Evolutionary conservation across 2,888 invertebrate genomes (phyloP).

Genomic region (Eupithecia inturbata): DNA sequence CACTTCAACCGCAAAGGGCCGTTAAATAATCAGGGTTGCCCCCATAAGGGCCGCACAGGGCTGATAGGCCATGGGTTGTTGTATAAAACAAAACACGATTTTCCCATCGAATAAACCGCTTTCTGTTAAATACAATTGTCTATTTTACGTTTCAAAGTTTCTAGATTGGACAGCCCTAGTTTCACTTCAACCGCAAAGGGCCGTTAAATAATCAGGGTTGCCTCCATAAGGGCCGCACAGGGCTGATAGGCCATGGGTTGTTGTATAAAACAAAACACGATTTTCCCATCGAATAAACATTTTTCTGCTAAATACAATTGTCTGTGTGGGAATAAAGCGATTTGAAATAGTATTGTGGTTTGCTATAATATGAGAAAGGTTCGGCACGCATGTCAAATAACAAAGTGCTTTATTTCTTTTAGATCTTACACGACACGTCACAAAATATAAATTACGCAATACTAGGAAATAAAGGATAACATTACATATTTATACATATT

Average conservation of each 20-base stretch:
- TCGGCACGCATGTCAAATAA: neutral
- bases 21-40: constrained; percentile 26
- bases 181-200: constrained; percentile 1
- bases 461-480: too few relatives aligned
- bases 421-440: too few relatives aligned
- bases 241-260: constrained; percentile 4
- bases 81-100: constrained; percentile 43
- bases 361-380: neutral
- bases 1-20: constrained; percentile 1
- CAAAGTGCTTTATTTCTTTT: too few relatives aligned
- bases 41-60: constrained; percentile 25
- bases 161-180: constrained; percentile 3
- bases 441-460: too few relatives aligned
- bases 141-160: neutral
- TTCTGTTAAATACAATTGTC: constrained; percentile 10
- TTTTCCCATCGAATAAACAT: constrained; percentile 26
- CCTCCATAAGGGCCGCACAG: constrained; percentile 25
- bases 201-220: constrained; percentile 26
- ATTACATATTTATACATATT: too few relatives aligned
- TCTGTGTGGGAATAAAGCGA: neutral
- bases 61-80: constrained; percentile 13
- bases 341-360: neutral
- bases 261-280: constrained; percentile 42
- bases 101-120: constrained; percentile 23
- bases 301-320: constrained; percentile 8